Base-by-base conservation (phyloP, 2,797 vertebrate genomes). In the Phataginus tetradactyla region DNA sequence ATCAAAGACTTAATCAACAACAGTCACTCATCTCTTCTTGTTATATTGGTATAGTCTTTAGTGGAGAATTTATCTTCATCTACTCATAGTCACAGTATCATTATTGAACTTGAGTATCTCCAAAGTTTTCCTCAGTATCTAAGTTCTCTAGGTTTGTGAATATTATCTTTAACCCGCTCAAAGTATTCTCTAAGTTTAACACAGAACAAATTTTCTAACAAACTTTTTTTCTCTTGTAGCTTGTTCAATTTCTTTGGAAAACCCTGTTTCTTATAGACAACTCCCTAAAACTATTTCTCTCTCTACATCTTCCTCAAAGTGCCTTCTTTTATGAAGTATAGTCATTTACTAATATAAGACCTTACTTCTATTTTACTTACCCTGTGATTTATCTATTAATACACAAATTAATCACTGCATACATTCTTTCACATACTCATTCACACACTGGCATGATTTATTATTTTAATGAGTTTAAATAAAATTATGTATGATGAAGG, bases 1-100 rank as follows among this genome's bases (percentile, higher is more conserved):
- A 91, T 94, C 13, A 84, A 94, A 27, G 18, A 63, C 3, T 86
- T 91, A 45, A 77, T 75, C 45, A 86, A 75, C 69, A 90, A 57
- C 37, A 51, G 5, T 64, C 90, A 25, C 15, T 81, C 78, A 92
- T 78, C 32, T 71, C 53, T 61, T 78, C 69, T 75, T 85, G 5
- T 61, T 87, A 87, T 89, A 81, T 96, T 72, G 68, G 4, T 23
- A 18, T 34, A 23, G 29, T 61, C 57, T 29, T 59, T 77, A 90
- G 66, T 51, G 25, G 45, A 96, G 29, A 86, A 61, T 66, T 89
- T 81, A 72, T 53, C 72, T 78, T 77, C 18, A 39, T 6, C 5
- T 69, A 53, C 34, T 72, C 49, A 34, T 1, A 84, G 59, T 14
- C 11, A 79, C 7, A 64, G 49, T 81, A 7, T 34, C 74, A 86